Base-by-base conservation (phyloP, 2,888 invertebrate species). In the Villa cingulata region DNA sequence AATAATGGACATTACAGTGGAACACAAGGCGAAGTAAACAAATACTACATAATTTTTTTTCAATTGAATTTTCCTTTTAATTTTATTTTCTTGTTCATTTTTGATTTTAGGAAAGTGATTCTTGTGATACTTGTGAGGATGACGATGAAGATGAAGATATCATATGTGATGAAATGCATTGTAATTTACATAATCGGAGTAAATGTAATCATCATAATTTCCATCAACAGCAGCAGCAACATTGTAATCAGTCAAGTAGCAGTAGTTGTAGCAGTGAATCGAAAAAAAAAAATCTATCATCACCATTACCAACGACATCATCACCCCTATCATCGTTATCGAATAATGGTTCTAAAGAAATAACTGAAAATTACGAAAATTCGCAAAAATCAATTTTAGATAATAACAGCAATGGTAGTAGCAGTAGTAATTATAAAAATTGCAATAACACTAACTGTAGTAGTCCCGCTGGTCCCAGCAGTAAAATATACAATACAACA, bases 331-430 rank as follows among this genome's bases (percentile, higher is more conserved):
- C 29, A 32, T 32, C 12, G 12, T 32, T 12, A 12, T 12, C 9
- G 4, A 32, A 32, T 32, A 1, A 12, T 32, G 29, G 4, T 32
- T 32, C 29, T 3, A 63, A 67, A 10, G 68, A 71, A 57, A 60
- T 62, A 20, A 65, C 62, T 7, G 70, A 71, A 54, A 70, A 70
- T 53, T 55, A 67, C 41, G 66, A 69, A 51, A 70, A 70, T 56
- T 66, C 66, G 38, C 67, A 70, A 53, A 68, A 69, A 56, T 67
- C 66, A 37, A 9, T 12, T 12, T 67, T 46, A 27, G 37, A 40
- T 9, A 19, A 34, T 7, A 20, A 19, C 12, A 39, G 27, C 14
- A 3, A 3, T 12, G 12, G 29, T 32, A 12, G 29, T 32, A 32
- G 12, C 12, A 32, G 12, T 12, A 12, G 12, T 32, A 12, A 32